These are phyloP conservation scores for Benthosema pterotum DNA, from an alignment of 2,797 vertebrate genomes.

Conservation along the genomic window DNA sequence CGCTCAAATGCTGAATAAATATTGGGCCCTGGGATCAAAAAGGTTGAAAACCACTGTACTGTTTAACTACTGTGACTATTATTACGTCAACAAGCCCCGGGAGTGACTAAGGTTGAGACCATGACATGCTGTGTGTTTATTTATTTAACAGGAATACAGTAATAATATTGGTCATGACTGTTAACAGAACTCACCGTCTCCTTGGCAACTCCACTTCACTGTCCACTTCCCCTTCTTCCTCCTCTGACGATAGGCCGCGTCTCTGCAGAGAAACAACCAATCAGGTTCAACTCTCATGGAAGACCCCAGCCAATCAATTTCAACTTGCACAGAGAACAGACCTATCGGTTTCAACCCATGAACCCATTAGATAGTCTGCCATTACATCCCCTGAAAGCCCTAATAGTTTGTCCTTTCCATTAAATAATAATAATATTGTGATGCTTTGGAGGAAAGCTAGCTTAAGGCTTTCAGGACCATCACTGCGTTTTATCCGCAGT, in stretches of 20 bases:
- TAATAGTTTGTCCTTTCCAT: too few relatives aligned
- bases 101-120: too few relatives aligned
- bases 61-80: too few relatives aligned
- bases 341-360: background rate
- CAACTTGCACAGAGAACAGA: background rate
- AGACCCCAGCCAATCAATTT: background rate
- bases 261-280: conserved; percentile 68
- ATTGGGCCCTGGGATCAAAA: too few relatives aligned
- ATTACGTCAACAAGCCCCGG: too few relatives aligned
- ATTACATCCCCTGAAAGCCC: too few relatives aligned
- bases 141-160: background rate
- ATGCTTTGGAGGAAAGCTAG: background rate
- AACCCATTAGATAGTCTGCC: background rate
- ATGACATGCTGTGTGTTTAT: too few relatives aligned
- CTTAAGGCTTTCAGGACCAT: background rate
- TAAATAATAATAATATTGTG: background rate
- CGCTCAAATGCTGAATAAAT: too few relatives aligned
- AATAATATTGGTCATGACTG: background rate
- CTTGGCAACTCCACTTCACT: conserved; percentile 93
- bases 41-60: too few relatives aligned
- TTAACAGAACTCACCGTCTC: conserved; percentile 80
- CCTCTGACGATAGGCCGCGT: conserved; percentile 91
- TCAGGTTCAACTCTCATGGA: background rate
- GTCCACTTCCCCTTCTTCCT: conserved; percentile 96
- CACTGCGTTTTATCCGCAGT: background rate